Percentiles rank a stretch among this genome's conserved stretches.
Conservation (phyloP, 2,797 vertebrate species). For the Scomberomorus guttatus region DNA sequence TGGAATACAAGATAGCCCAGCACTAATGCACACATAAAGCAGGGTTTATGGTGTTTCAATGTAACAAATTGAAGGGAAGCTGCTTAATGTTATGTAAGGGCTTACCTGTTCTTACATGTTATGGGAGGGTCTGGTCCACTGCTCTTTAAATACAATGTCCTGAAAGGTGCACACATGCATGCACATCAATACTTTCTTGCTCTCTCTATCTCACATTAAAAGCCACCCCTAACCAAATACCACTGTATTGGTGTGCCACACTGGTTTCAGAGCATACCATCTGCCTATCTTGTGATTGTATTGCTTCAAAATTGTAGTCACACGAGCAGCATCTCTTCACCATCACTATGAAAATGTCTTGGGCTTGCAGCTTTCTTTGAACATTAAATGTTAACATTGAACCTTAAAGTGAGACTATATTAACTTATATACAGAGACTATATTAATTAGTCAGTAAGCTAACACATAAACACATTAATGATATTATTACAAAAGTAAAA, state of each 20-base stretch:
- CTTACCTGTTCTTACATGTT: conserved; percentile 25
- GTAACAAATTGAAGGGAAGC: background rate
- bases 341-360: background rate
- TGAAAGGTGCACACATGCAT: conserved; percentile 21
- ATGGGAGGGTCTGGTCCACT: conserved; percentile 20
- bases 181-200: background rate
- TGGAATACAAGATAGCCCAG: background rate
- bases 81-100: conserved; percentile 39
- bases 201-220: conserved; percentile 6
- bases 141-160: conserved; percentile 8
- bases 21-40: conserved; percentile 11
- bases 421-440: no score
- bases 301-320: background rate
- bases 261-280: conserved; percentile 13
- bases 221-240: background rate
- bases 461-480: no score
- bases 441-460: background rate
- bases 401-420: background rate
- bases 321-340: background rate
- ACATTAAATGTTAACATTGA: background rate
- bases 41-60: conserved; percentile 12
- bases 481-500: no score
- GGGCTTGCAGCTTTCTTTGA: background rate
- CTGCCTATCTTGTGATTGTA: background rate
- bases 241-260: background rate